phyloP scores from a whole-genome alignment of 2,113 vertebrate species.

The Macroglossus sobrinus region DNA sequence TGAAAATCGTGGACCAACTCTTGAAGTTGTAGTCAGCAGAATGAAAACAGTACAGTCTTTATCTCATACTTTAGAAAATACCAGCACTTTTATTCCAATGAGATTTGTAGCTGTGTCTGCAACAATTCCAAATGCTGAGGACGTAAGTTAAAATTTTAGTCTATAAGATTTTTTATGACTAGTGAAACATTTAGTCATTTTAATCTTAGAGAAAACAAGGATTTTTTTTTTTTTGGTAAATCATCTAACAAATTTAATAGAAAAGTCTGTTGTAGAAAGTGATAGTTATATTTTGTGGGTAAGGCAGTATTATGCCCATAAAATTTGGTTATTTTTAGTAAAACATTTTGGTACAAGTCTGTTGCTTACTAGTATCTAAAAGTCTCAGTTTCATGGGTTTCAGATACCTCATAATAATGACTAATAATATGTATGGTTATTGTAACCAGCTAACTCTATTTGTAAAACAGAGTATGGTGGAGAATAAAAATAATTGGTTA shows the following conservation, averaged over 20 bases:
- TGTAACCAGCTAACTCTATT: not conserved
- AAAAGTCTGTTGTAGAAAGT: constrained; percentile 13
- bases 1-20: constrained; percentile 92
- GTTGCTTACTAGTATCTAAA: constrained; percentile 22
- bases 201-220: constrained; percentile 15
- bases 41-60: constrained; percentile 94
- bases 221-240: not conserved
- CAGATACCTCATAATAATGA: not conserved
- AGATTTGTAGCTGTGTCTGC: constrained; percentile 97
- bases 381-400: not conserved
- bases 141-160: constrained; percentile 86
- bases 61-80: constrained; percentile 76
- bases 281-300: not conserved
- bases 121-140: constrained; percentile 95
- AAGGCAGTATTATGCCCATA: not conserved
- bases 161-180: not conserved
- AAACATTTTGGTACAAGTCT: not conserved
- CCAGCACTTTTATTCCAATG: constrained; percentile 77
- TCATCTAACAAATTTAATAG: not conserved
- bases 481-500: constrained; percentile 21
- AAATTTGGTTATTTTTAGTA: constrained; percentile 16
- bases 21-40: constrained; percentile 97
- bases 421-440: not conserved
- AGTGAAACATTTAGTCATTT: constrained; percentile 19
- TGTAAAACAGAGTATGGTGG: not conserved